Evolutionary conservation across 2,113 vertebrate genomes (phyloP).

Genomic region (Sander vitreus): DNA sequence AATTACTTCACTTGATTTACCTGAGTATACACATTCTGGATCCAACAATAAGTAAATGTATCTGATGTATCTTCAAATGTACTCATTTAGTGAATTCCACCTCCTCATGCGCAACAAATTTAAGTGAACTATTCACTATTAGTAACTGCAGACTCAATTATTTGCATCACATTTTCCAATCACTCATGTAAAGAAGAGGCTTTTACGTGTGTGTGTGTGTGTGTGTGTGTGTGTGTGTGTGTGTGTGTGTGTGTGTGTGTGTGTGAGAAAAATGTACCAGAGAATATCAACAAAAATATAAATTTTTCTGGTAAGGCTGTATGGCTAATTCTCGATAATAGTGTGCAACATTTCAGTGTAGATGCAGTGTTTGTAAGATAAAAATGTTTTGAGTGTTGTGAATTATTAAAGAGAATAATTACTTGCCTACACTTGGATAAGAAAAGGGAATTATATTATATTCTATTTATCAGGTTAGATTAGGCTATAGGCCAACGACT

Average conservation of each 20-base stretch:
- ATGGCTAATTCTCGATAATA: not conserved
- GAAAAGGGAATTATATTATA: conserved; percentile 24
- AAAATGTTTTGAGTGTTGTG: conserved; percentile 27
- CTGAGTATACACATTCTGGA: not conserved
- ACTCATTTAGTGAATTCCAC: not conserved
- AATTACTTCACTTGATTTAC: conserved; percentile 1
- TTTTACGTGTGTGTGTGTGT: not conserved
- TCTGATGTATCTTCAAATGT: not conserved
- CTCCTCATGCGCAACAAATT: conserved; percentile 1
- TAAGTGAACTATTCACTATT: not conserved
- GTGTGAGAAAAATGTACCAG: not conserved
- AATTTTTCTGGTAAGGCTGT: not conserved
- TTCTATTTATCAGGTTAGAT: conserved; percentile 23
- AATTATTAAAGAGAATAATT: conserved; percentile 49
- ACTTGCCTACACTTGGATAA: conserved; percentile 16
- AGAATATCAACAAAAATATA: not conserved
- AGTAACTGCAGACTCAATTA: conserved; percentile 22
- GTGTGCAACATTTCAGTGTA: not conserved
- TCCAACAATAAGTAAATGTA: not conserved
- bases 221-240: too few relatives aligned
- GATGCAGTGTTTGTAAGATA: not conserved
- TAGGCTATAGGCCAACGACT: not conserved
- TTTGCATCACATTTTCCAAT: conserved; percentile 7
- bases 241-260: too few relatives aligned
- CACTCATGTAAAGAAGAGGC: not conserved